Conservation (phyloP, 2,797 vertebrate genomes). For the Alcedo quadribrachys region DNA sequence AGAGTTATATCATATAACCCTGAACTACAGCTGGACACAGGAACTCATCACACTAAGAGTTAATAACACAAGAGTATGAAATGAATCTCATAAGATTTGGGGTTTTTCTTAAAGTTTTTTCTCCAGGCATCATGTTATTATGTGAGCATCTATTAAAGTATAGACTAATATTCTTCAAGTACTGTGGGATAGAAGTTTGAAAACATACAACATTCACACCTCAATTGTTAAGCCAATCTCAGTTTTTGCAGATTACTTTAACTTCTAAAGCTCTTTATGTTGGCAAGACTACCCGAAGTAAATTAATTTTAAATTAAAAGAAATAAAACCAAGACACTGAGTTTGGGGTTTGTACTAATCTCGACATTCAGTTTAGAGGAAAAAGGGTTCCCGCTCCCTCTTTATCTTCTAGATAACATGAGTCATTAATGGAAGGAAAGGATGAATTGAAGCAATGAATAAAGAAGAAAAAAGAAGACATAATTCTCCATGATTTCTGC, state of each 20-base stretch:
- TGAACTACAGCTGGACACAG: neutral
- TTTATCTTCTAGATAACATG: neutral
- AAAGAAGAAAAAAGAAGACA: accelerated
- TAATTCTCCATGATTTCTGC: neutral
- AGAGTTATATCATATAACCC: conserved; percentile 16
- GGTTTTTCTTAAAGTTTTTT: conserved; percentile 56
- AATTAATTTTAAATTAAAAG: neutral
- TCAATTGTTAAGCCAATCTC: neutral
- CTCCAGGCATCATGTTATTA: conserved; percentile 67
- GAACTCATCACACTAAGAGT: neutral
- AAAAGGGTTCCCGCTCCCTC: neutral
- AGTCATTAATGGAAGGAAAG: neutral
- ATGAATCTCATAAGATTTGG: conserved; percentile 22
- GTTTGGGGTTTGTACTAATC: neutral
- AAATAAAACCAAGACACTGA: neutral
- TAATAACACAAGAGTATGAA: conserved; percentile 1
- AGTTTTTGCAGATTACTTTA: neutral
- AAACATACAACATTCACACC: neutral
- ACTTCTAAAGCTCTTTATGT: neutral
- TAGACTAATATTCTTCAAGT: neutral
- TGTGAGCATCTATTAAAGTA: neutral
- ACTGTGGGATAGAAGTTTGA: neutral
- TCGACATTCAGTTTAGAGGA: neutral
- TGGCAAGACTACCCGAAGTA: neutral
- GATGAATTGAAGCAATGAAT: neutral